These are phyloP conservation scores for Ephestia elutella DNA, from an alignment of 1,140 invertebrate genomes.

Conservation along the genomic window DNA sequence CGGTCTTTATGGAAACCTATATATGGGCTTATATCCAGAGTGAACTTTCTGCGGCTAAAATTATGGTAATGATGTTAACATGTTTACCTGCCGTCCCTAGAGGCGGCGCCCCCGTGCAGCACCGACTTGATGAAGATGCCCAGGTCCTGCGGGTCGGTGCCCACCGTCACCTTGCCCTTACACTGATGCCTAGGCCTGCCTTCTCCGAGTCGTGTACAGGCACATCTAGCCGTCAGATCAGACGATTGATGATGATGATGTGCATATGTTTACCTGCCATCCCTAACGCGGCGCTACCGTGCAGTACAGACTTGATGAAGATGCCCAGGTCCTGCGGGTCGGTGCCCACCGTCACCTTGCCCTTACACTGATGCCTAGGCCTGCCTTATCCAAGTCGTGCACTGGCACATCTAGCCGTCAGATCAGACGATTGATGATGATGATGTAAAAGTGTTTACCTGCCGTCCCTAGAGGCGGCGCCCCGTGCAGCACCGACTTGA, in stretches of 20 bases:
- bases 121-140: slow-evolving; percentile 99
- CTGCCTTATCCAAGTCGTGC: slow-evolving; percentile 97
- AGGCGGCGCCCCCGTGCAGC: slow-evolving; percentile 95
- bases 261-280: slow-evolving; percentile 84
- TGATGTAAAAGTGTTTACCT: too few species aligned
- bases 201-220: slow-evolving; percentile 97
- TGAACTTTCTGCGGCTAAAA: too few species aligned
- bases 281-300: slow-evolving; percentile 95
- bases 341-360: slow-evolving; percentile 86
- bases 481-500: slow-evolving; percentile 98
- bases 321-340: slow-evolving; percentile 91
- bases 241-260: too few species aligned
- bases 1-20: too few species aligned
- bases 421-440: slow-evolving; percentile 89
- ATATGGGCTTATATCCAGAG: too few species aligned
- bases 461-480: too few species aligned
- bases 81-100: slow-evolving; percentile 85
- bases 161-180: slow-evolving; percentile 94
- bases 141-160: slow-evolving; percentile 82
- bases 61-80: too few species aligned
- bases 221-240: slow-evolving; percentile 93
- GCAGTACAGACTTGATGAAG: slow-evolving; percentile 96
- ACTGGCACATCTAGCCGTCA: slow-evolving; percentile 95
- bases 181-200: slow-evolving; percentile 96
- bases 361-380: slow-evolving; percentile 98